Evolutionary conservation across 2,113 vertebrate genomes (phyloP).

Genomic region (Meriones unguiculatus): DNA sequence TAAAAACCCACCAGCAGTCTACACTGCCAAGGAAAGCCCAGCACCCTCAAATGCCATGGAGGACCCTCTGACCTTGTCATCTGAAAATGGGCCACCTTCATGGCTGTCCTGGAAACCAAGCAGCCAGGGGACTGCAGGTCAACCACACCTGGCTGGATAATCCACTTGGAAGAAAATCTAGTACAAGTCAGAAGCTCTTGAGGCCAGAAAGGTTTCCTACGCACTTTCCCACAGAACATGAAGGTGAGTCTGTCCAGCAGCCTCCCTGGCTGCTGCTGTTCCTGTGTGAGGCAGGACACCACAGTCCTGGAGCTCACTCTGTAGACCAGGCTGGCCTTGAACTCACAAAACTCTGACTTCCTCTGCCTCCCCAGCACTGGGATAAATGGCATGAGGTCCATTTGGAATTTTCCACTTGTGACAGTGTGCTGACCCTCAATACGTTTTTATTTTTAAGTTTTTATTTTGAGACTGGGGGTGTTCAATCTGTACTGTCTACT

Average conservation of each 20-base stretch:
- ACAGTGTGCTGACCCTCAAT: neutral
- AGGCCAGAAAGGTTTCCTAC: neutral
- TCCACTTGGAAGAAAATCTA: neutral
- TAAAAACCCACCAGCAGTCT: neutral
- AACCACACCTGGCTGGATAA: neutral
- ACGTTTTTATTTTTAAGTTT: neutral
- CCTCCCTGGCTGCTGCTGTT: neutral
- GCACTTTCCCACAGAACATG: too few species aligned
- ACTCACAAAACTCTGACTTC: neutral
- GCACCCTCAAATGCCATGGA: fast-evolving
- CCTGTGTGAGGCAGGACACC: neutral
- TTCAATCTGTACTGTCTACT: neutral
- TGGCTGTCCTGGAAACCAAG: neutral
- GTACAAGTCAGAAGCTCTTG: neutral
- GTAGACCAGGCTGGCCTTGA: neutral
- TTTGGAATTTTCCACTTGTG: neutral
- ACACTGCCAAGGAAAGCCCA: neutral
- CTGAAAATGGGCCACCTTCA: neutral
- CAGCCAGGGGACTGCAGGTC: neutral
- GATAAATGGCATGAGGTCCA: neutral
- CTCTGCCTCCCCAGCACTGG: neutral
- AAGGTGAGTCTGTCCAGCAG: neutral
- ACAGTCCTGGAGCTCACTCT: neutral
- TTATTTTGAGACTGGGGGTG: neutral
- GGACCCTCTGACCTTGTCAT: neutral